Evolutionary conservation across 2,113 vertebrate genomes (phyloP), one percentile per base, ranked within the genome.

Genomic region (Oplegnathus fasciatus): DNA sequence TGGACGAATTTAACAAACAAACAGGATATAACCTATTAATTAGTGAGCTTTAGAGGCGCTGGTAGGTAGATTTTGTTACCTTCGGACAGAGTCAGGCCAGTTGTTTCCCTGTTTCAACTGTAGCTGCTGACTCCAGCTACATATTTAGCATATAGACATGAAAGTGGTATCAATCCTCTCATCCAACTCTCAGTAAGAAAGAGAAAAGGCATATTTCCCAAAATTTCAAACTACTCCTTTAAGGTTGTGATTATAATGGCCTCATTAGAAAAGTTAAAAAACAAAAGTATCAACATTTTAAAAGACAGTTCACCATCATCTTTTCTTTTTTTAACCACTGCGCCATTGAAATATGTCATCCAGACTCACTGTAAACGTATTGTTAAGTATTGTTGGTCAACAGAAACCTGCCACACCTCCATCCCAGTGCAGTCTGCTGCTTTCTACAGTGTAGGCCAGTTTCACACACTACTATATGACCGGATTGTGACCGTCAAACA

Each of bases 241-340:
- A 69, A 42, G 42, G 67, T 64, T 55, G 54, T 68, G 79, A 72
- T 85, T 65, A 88, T 65, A 66, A 78, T 67, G 46, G 52, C 78
- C 62, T 83, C 48, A 68, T 70, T 90, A 73, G 18, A 90, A 85
- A 88, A 66, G 78, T 86, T 28, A 46, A 76, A 68, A 50, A n/a
- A n/a, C n/a, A n/a, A 83, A 78, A 58, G n/a, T 82, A 79, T 62
- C n/a, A 85, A 81, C 58, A 26, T 57, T 69, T 67, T 48, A 15
- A 83, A 88, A 80, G 61, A 82, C 22, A 69, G 48, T 48, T 78
- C 61, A 72, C 32, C 52, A 65, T 76, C 4, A 13, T 61, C 67
- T 54, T 13, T 48, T 32, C 44, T 68, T 54, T 20, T 69, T 37
- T 69, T 14, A 54, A 66, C 28, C 54, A 77, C 62, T 22, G 42